Conservation (phyloP, 1,140 invertebrate species). For the Luehdorfia chinensis region DNA sequence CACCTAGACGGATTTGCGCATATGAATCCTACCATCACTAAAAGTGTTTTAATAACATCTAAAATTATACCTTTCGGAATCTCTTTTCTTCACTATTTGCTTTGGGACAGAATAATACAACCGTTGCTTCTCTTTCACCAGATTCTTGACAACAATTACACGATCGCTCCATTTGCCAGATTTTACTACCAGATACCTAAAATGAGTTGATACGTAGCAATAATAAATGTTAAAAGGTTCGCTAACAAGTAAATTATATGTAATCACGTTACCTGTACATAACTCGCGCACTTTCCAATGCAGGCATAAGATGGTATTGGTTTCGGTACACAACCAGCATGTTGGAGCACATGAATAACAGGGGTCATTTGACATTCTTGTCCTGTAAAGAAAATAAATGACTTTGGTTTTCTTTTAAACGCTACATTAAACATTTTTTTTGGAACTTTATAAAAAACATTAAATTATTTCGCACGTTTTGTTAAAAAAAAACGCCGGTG, state of each 20-base stretch:
- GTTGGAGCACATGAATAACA: constrained; percentile 94
- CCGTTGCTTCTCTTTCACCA: constrained; percentile 92
- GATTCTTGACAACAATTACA: constrained; percentile 97
- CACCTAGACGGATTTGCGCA: too few species aligned
- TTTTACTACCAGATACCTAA: constrained; percentile 95
- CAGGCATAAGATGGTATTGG: constrained; percentile 96
- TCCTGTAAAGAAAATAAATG: constrained; percentile 64
- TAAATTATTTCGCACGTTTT: too few species aligned
- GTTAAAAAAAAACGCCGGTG: too few species aligned
- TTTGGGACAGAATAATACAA: constrained; percentile 92
- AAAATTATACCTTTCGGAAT: constrained; percentile 90
- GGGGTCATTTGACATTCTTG: constrained; percentile 95
- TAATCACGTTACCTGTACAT: constrained; percentile 86
- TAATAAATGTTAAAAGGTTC: neutral
- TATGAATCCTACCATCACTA: too few species aligned
- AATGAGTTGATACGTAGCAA: too few species aligned
- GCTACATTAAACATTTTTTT: too few species aligned
- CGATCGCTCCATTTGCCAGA: constrained; percentile 96
- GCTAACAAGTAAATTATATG: neutral
- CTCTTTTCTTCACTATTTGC: constrained; percentile 90
- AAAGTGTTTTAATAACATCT: too few species aligned
- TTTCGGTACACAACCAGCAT: constrained; percentile 94
- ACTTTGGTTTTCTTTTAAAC: too few species aligned
- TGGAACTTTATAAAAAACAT: neutral
- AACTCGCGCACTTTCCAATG: constrained; percentile 92